These are phyloP conservation scores for Drosophila borealis DNA, from an alignment of 2,888 invertebrate species.

Conservation along the genomic window DNA sequence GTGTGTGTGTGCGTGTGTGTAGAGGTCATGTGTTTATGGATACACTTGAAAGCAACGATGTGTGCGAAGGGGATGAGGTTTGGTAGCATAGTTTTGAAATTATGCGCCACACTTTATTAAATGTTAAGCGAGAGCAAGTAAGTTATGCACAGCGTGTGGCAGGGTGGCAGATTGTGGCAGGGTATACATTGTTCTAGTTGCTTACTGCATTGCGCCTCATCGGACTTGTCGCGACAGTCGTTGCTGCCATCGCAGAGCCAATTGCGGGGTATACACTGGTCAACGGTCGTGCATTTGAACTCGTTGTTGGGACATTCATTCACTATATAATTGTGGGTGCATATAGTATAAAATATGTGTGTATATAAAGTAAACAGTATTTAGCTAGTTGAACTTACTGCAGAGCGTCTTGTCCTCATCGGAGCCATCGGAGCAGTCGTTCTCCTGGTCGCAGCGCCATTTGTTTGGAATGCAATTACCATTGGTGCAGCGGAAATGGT, in stretches of 20 bases:
- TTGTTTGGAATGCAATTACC: slow-evolving; percentile 90
- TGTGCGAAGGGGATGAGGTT: slow-evolving; percentile 3
- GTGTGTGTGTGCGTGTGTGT: slow-evolving; percentile 7
- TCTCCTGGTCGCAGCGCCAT: slow-evolving; percentile 93
- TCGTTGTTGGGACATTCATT: slow-evolving; percentile 86
- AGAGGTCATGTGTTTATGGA: slow-evolving; percentile 38
- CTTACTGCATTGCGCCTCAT: slow-evolving; percentile 90
- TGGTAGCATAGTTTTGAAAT: slow-evolving; percentile 57
- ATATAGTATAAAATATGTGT: slow-evolving; percentile 7
- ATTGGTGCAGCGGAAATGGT: slow-evolving; percentile 91
- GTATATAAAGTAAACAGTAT: not conserved
- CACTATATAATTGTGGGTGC: slow-evolving; percentile 59
- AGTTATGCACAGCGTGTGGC: slow-evolving; percentile 33
- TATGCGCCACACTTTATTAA: slow-evolving; percentile 71
- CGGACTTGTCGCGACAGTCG: slow-evolving; percentile 90
- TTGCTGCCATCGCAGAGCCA: slow-evolving; percentile 90
- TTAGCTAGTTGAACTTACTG: slow-evolving; percentile 88
- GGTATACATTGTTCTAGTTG: not conserved
- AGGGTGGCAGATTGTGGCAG: slow-evolving; percentile 2
- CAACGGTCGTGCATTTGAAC: slow-evolving; percentile 88
- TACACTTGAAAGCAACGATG: slow-evolving; percentile 51
- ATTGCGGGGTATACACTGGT: slow-evolving; percentile 88
- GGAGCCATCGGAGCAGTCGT: slow-evolving; percentile 92
- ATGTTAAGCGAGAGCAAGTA: slow-evolving; percentile 33
- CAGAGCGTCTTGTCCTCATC: slow-evolving; percentile 92